phyloP scores from a whole-genome alignment of 1,140 invertebrate genomes.

The Drosophila saltans region DNA sequence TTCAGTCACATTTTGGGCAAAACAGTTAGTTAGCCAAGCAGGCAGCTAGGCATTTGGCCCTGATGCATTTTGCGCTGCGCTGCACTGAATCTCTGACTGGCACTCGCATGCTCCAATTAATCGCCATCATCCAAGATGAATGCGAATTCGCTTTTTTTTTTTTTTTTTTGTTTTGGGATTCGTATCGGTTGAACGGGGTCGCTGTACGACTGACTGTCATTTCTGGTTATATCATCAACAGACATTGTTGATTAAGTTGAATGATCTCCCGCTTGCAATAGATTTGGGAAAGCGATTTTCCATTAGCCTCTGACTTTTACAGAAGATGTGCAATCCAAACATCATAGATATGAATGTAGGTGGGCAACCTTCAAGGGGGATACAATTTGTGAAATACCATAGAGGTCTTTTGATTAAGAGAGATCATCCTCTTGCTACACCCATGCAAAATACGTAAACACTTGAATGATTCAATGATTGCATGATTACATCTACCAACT shows the following conservation, averaged over 20 bases:
- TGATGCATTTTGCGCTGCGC: conserved; percentile 61
- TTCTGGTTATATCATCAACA: conserved; percentile 65
- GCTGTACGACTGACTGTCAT: conserved; percentile 55
- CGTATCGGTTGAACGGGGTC: conserved; percentile 7
- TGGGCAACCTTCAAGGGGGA: no score
- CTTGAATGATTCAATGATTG: conserved; percentile 74
- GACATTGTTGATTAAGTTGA: conserved; percentile 44
- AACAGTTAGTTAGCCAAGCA: conserved; percentile 57
- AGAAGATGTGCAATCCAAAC: conserved; percentile 31
- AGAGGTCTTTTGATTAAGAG: neutral
- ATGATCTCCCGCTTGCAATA: conserved; percentile 45
- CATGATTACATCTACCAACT: conserved; percentile 61
- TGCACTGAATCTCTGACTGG: conserved; percentile 71
- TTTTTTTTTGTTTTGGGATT: neutral
- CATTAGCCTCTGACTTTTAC: conserved; percentile 69
- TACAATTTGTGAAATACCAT: no score
- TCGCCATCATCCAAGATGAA: conserved; percentile 24
- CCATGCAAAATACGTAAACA: conserved; percentile 13
- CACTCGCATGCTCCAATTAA: conserved; percentile 77
- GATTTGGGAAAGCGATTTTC: conserved; percentile 54
- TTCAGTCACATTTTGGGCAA: conserved; percentile 69
- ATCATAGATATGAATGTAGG: no score
- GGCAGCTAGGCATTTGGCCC: conserved; percentile 56
- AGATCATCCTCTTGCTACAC: neutral
- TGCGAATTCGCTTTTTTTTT: neutral